Evolutionary conservation across 2,113 vertebrate genomes (phyloP), one percentile per base, ranked within the genome.

Genomic region (Brevimyrus niger): DNA sequence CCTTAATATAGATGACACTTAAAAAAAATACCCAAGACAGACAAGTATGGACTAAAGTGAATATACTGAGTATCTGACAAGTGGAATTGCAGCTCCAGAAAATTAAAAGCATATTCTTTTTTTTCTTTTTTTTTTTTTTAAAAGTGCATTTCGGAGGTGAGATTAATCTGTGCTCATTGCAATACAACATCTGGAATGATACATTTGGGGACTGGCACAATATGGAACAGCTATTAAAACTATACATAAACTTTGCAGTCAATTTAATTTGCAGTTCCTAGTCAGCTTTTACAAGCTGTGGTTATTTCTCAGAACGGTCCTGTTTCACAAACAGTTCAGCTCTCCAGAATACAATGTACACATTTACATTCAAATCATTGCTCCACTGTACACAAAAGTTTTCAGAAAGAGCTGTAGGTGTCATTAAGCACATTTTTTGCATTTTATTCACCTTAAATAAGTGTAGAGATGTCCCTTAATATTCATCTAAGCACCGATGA

Each of bases 401-500:
- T 50, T 86, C 48, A 47, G 48, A 53, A 35, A 88, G 21, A 92
- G 90, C 58, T 91, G 92, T 90, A 90, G 82, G 92, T 92, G 90
- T 53, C 87, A 19, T 55, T 53, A n/a, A 17, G 69, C n/a, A 65
- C 23, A 17, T n/a, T n/a, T 87, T 91, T 19, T 51, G 93, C 51
- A 51, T 90, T 92, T 94, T 92, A 93, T 91, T n/a, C 58, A 91
- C 89, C 89, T 90, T 73, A 90, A 92, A 93, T 94, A 93, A 94
- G 76, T 17, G 31, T 19, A 13, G 15, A 4, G 42, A 80, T 38
- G 31, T 76, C 5, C 69, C 31, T 19, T 27, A 19, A 17, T 80
- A 76, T 48, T 80, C 86, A 87, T 1, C 5, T 38, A 51, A 89
- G 83, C 86, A 89, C 89, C 89, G 61, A 92, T 93, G 89, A 91